A percentile compares a stretch with the other conserved stretches of the same genome.
Conservation (phyloP, 2,797 vertebrate genomes). For the Scyliorhinus canicula region DNA sequence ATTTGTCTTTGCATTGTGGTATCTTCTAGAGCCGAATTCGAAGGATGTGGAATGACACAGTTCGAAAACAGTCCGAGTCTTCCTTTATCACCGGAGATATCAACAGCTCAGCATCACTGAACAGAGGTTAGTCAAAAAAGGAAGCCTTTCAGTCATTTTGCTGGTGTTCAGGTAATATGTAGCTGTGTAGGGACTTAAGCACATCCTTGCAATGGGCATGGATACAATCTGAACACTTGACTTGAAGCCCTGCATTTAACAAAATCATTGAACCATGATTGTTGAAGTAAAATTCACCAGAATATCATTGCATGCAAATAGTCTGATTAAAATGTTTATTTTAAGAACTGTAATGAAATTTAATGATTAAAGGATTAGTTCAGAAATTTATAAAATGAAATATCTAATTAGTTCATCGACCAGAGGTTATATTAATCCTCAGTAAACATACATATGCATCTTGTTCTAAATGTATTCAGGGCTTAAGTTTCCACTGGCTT, state of each 20-base stretch:
- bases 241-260: neutral
- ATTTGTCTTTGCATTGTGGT: constrained; percentile 37
- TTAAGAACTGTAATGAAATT: constrained; percentile 15
- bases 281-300: neutral
- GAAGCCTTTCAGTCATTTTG: constrained; percentile 45
- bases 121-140: constrained; percentile 83
- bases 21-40: constrained; percentile 88
- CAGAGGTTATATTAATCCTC: neutral
- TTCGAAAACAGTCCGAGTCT: constrained; percentile 96
- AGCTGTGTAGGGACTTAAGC: neutral
- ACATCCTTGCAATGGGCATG: neutral
- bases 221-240: neutral
- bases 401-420: constrained; percentile 12
- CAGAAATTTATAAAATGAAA: neutral
- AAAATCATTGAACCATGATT: neutral
- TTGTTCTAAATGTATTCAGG: constrained; percentile 17
- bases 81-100: constrained; percentile 98
- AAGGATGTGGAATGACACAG: constrained; percentile 99
- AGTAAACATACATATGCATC: neutral
- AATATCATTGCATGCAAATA: neutral
- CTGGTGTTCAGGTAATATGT: neutral
- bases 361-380: constrained; percentile 23
- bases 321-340: constrained; percentile 6
- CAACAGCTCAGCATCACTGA: constrained; percentile 96
- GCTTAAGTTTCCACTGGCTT: constrained; percentile 30